Evolutionary conservation across 2,888 invertebrate genomes (phyloP).

Genomic region (Drosophila trichaetosa): DNA sequence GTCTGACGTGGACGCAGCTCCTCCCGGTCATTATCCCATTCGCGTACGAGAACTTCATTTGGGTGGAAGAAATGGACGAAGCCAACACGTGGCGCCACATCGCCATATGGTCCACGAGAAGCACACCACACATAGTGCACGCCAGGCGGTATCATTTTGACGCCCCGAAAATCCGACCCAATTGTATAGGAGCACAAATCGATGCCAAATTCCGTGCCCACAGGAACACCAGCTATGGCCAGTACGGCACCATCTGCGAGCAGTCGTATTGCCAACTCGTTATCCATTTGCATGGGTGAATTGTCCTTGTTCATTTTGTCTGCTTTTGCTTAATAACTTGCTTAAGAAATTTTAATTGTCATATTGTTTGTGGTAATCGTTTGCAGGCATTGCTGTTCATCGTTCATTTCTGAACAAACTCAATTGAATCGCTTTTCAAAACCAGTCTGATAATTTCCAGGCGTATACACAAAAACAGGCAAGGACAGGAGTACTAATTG

Average conservation of each 20-base stretch:
- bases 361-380: neutral
- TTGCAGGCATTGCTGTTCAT: neutral
- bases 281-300: constrained; percentile 88
- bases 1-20: constrained; percentile 86
- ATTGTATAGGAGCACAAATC: constrained; percentile 96
- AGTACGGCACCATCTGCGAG: constrained; percentile 93
- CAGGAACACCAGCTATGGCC: constrained; percentile 93
- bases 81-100: constrained; percentile 91
- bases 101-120: constrained; percentile 86
- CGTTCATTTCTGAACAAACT: constrained; percentile 18
- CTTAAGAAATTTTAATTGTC: neutral
- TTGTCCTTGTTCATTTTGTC: constrained; percentile 72
- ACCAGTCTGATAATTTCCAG: neutral
- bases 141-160: constrained; percentile 99
- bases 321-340: neutral
- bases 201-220: constrained; percentile 96
- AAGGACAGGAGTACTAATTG: neutral
- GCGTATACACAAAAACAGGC: neutral
- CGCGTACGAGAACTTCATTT: constrained; percentile 93
- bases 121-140: constrained; percentile 95
- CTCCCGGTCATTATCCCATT: constrained; percentile 93
- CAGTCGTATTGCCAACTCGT: constrained; percentile 90
- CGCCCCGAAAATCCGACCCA: constrained; percentile 94
- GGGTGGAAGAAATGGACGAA: constrained; percentile 94
- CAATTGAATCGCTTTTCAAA: neutral